Conservation (phyloP, 2,797 vertebrate genomes). For the Choloepus didactylus region DNA sequence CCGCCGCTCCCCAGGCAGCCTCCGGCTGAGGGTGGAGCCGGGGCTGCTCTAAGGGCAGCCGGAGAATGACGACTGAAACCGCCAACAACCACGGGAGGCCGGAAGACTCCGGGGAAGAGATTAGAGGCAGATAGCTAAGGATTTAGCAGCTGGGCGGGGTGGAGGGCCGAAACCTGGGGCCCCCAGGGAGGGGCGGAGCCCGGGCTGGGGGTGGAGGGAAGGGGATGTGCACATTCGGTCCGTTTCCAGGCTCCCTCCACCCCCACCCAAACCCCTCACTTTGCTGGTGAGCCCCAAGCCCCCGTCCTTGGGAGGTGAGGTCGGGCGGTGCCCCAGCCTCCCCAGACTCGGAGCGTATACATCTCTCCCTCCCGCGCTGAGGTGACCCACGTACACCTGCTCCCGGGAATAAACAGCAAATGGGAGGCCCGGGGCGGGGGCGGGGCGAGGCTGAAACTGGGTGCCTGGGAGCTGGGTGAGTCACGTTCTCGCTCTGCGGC, state of each 20-base stretch:
- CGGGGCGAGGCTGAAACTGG: conserved; percentile 68
- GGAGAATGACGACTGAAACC: background rate
- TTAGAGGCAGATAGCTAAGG: background rate
- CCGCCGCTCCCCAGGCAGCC: background rate
- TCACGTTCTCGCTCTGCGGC: background rate
- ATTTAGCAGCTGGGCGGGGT: background rate
- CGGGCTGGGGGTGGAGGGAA: no score
- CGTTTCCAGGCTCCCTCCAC: background rate
- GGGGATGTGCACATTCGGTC: no score
- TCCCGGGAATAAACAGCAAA: conserved; percentile 54
- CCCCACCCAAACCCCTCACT: no score
- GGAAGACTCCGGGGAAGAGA: background rate
- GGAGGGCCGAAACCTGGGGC: background rate
- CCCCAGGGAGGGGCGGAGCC: background rate
- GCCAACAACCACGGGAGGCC: background rate
- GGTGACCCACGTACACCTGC: conserved; percentile 63
- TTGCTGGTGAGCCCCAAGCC: background rate
- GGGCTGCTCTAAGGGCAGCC: background rate
- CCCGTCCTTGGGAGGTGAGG: no score
- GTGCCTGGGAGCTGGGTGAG: conserved; percentile 52
- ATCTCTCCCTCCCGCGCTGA: background rate
- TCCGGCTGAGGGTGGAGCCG: background rate
- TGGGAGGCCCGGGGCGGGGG: background rate
- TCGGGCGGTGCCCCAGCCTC: background rate
- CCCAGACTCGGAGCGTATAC: background rate